These are phyloP conservation scores for Ophion slaviceki DNA, from an alignment of 2,888 invertebrate genomes.

Conservation along the genomic window DNA sequence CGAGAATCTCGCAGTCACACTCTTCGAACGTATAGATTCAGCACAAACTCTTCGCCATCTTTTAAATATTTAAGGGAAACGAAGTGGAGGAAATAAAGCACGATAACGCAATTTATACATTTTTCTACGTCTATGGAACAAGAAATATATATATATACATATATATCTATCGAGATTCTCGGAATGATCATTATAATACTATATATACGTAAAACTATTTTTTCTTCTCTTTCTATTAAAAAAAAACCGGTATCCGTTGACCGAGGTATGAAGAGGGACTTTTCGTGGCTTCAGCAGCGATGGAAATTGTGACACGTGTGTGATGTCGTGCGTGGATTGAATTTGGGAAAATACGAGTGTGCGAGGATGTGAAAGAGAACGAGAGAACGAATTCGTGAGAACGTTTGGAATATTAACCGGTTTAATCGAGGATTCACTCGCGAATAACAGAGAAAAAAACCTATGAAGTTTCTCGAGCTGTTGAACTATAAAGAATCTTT, in stretches of 20 bases:
- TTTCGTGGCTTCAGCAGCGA: constrained; percentile 19
- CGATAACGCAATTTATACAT: not conserved
- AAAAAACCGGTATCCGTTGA: constrained; percentile 54
- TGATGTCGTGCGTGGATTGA: constrained; percentile 42
- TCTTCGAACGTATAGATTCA: not conserved
- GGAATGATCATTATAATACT: constrained; percentile 25
- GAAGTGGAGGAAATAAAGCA: not conserved
- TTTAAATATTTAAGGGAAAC: not conserved
- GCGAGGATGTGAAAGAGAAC: constrained; percentile 7
- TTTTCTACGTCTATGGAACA: constrained; percentile 25
- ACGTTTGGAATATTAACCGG: constrained; percentile 54
- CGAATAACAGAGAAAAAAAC: constrained; percentile 41
- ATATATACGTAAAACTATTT: constrained; percentile 36
- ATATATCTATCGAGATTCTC: constrained; percentile 39
- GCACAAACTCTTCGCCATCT: not conserved
- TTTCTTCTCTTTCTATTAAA: constrained; percentile 9
- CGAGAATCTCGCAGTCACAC: constrained; percentile 44
- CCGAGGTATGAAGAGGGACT: constrained; percentile 39
- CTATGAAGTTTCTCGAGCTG: constrained; percentile 57
- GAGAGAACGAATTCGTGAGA: constrained; percentile 27
- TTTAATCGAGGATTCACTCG: constrained; percentile 45
- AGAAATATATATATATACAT: not conserved
- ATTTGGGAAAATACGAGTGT: constrained; percentile 40
- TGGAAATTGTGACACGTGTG: constrained; percentile 49
- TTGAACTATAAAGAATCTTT: constrained; percentile 62